phyloP scores from a whole-genome alignment of 2,888 invertebrate species.

The Folsomia candida region DNA sequence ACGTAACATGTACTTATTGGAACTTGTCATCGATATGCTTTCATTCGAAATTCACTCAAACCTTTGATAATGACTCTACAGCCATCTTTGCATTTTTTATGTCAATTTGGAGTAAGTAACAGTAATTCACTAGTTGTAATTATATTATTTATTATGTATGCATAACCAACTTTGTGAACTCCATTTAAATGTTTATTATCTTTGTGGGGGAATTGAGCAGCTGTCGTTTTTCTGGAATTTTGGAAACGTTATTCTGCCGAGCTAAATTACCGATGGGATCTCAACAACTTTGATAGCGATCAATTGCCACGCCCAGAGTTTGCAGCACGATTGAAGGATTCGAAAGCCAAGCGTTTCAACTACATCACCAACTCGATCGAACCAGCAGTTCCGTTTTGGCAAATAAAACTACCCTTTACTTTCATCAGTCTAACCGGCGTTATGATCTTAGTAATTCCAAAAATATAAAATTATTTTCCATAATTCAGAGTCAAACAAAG shows the following conservation, averaged over 20 bases:
- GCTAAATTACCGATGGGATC: constrained; percentile 94
- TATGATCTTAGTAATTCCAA: constrained; percentile 66
- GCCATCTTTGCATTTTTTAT: constrained; percentile 90
- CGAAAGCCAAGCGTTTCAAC: constrained; percentile 61
- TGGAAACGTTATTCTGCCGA: constrained; percentile 95
- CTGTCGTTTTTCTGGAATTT: constrained; percentile 84
- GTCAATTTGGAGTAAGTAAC: constrained; percentile 84
- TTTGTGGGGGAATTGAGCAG: constrained; percentile 54
- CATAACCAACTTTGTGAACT: too few species aligned
- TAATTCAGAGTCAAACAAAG: not conserved
- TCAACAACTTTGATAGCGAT: constrained; percentile 85
- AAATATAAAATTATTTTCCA: not conserved
- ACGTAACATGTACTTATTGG: constrained; percentile 81
- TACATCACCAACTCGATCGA: constrained; percentile 77
- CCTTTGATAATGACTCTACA: constrained; percentile 90
- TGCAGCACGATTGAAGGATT: constrained; percentile 72
- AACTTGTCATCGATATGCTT: constrained; percentile 71
- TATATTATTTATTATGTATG: not conserved
- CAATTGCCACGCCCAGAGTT: constrained; percentile 85
- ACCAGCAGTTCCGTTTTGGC: constrained; percentile 62
- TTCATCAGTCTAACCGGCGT: constrained; percentile 83
- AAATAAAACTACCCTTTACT: constrained; percentile 78
- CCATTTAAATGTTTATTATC: not conserved
- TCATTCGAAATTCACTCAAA: constrained; percentile 78
- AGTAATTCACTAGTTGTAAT: not conserved